Conservation (phyloP, 2,797 vertebrate genomes). For the Alca torda region DNA sequence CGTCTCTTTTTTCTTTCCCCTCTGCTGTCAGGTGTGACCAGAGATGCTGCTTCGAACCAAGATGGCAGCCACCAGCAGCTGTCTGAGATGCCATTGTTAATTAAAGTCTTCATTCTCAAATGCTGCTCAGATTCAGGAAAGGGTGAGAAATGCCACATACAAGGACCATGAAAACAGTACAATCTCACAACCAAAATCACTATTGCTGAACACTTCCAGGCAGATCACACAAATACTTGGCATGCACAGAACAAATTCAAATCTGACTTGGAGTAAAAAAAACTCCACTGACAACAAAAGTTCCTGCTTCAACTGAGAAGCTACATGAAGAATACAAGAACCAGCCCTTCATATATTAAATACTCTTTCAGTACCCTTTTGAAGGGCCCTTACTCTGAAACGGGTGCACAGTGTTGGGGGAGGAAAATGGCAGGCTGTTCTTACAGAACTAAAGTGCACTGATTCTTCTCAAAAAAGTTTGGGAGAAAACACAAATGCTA, state of each 20-base stretch:
- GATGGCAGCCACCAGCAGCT: conserved; percentile 1
- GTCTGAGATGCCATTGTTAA: neutral
- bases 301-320: neutral
- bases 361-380: neutral
- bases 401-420: too few species aligned
- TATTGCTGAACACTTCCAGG: neutral
- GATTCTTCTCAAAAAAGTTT: neutral
- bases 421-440: neutral
- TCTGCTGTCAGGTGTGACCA: neutral
- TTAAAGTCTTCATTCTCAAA: conserved; percentile 12
- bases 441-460: neutral
- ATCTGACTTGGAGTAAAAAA: neutral
- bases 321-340: neutral
- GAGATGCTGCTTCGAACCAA: neutral
- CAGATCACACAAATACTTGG: neutral
- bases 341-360: neutral
- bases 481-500: neutral
- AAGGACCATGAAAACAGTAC: neutral
- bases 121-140: conserved; percentile 8
- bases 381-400: neutral
- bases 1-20: neutral
- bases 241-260: neutral
- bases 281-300: neutral
- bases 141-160: conserved; percentile 15
- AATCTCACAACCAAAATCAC: neutral